Base-by-base conservation (phyloP, 2,888 invertebrate species). In the Epinotia bilunana region DNA sequence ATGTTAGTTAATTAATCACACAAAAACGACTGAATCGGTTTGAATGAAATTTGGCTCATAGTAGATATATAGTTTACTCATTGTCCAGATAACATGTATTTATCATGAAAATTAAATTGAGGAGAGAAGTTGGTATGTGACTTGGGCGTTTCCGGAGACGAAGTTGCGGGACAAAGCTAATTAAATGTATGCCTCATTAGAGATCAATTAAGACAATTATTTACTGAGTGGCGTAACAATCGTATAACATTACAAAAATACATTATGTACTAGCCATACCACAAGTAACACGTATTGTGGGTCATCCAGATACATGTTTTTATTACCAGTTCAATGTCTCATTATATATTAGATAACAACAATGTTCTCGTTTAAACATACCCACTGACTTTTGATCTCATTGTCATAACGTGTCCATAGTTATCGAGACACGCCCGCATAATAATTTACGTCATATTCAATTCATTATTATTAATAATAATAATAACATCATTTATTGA, bases 341-440 rank as follows among this genome's bases (percentile, higher is more conserved):
- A 12, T 23, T 12, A 58, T 39, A 11, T 58, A 46, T 16, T 0
- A 69, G 69, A 69, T 69, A 69, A 69, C 46, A 2, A 46, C 16
- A 46, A 28, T 69, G 68, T 69, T 23, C 11, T n/a, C 58, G 43
- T 58, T 58, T 58, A 57, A 58, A n/a, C 53, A 53, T n/a, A 53
- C 58, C 12, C 11, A 70, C 64, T 70, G 64, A 65, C 70, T 58
- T 74, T 74, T 64, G 70, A 55, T 58, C 69, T 28, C 23, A 23
- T 3, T 53, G 53, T 53, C 70, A 58, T 74, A 43, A 70, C 60
- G 53, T 70, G 12, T 53, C 58, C 58, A 58, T 64, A 70, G 53
- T 70, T 71, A 71, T 74, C 64, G 28, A 33, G 67, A 72, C 75
- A 75, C 75, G 65, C 75, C 75, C 75, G 55, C 33, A 3, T n/a